A percentile compares a stretch with the other conserved stretches of the same genome.
Conservation (phyloP, 2,888 invertebrate species). For the Monoplex corrugatus region DNA sequence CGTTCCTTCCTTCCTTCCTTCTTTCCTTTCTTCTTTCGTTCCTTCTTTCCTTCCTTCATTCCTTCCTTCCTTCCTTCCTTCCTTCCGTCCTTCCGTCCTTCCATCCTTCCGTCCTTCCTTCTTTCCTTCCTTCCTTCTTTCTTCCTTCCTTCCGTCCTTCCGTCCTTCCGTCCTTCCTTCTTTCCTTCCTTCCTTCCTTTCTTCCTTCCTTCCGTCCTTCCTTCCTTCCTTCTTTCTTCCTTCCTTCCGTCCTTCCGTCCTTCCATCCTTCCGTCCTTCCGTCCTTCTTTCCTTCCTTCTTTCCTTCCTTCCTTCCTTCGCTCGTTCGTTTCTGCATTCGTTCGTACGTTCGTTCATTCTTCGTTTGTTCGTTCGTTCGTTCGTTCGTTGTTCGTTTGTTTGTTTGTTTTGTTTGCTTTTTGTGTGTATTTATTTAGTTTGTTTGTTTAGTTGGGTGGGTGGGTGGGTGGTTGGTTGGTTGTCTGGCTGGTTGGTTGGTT, state of each 20-base stretch:
- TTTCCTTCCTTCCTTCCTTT: background rate
- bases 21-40: background rate
- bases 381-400: no score
- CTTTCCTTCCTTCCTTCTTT: background rate
- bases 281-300: background rate
- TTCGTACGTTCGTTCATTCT: background rate
- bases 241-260: background rate
- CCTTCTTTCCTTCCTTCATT: slow-evolving; percentile 19
- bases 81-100: slow-evolving; percentile 10
- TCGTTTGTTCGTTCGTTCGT: background rate
- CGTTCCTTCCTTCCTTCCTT: slow-evolving; percentile 1
- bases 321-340: background rate
- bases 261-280: background rate
- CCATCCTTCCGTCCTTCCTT: background rate
- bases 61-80: slow-evolving; percentile 26
- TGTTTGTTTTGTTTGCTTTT: no score
- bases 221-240: background rate
- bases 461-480: no score
- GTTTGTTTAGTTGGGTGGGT: no score
- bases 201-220: slow-evolving; percentile 11
- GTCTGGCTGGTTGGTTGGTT: no score
- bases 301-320: background rate
- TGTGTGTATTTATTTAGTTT: no score
- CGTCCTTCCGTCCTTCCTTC: background rate
- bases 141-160: background rate